A percentile compares a stretch with the other conserved stretches of the same genome.
These are phyloP conservation scores for Oreamnos americanus DNA, from an alignment of 2,113 vertebrate genomes.

Conservation along the genomic window DNA sequence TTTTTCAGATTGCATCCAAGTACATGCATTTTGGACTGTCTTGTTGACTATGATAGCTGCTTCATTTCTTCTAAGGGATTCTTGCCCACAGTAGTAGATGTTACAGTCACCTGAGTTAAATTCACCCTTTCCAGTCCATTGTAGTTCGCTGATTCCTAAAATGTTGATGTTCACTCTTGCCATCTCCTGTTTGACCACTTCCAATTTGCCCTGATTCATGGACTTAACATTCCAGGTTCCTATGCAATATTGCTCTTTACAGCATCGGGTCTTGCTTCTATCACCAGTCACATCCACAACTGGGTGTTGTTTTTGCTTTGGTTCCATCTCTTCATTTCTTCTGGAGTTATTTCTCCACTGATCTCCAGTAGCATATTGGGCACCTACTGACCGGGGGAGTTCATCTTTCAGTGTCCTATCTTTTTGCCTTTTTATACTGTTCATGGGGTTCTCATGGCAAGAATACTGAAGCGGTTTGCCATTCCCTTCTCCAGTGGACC, in stretches of 20 bases:
- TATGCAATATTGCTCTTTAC: neutral
- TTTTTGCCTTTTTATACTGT: neutral
- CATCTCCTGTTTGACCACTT: neutral
- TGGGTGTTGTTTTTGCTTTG: neutral
- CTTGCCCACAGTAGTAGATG: neutral
- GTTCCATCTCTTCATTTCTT: neutral
- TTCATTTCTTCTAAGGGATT: neutral
- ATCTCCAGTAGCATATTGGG: neutral
- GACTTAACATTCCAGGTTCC: neutral
- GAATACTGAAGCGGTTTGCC: neutral
- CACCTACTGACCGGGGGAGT: neutral
- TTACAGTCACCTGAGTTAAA: neutral
- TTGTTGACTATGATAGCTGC: neutral
- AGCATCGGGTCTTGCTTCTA: neutral
- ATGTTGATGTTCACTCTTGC: neutral
- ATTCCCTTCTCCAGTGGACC: neutral
- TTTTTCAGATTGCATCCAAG: neutral
- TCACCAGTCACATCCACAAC: neutral
- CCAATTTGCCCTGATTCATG: neutral
- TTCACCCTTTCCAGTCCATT: neutral
- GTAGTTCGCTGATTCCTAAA: neutral
- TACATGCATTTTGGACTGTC: neutral
- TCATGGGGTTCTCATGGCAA: neutral
- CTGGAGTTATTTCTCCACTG: neutral
- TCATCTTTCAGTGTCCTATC: neutral